These are phyloP conservation scores for Harpalus rufipes DNA, from an alignment of 2,888 invertebrate genomes.

Conservation along the genomic window DNA sequence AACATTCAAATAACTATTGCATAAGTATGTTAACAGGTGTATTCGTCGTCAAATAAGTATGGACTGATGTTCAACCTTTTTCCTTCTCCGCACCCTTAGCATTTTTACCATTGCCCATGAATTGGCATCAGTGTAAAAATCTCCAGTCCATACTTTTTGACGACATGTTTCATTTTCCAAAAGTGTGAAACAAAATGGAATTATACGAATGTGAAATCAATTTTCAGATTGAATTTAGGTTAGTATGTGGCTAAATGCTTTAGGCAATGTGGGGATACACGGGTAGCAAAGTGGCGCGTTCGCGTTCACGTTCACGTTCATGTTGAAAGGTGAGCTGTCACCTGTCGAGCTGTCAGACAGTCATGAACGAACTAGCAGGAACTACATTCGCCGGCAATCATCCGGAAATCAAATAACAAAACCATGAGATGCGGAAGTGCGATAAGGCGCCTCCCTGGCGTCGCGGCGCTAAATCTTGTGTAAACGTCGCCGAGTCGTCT, in stretches of 20 bases:
- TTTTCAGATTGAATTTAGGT: background rate
- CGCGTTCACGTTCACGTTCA: background rate
- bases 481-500: constrained; percentile 20
- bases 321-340: constrained; percentile 50
- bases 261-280: background rate
- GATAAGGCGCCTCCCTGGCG: constrained; percentile 52
- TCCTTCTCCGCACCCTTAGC: no score
- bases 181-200: background rate
- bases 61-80: no score
- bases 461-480: constrained; percentile 50
- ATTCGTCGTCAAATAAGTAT: no score
- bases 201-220: background rate
- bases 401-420: constrained; percentile 64
- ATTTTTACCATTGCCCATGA: no score
- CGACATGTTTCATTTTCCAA: background rate
- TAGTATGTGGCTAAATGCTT: background rate
- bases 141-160: no score
- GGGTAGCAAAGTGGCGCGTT: background rate
- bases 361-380: constrained; percentile 39
- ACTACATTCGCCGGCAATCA: constrained; percentile 48
- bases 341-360: constrained; percentile 58
- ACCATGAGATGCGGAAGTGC: constrained; percentile 58
- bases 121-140: no score
- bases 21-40: no score
- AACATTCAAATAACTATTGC: no score